Base-by-base conservation (phyloP, 1,140 invertebrate species). In the Drosophila sp. region DNA sequence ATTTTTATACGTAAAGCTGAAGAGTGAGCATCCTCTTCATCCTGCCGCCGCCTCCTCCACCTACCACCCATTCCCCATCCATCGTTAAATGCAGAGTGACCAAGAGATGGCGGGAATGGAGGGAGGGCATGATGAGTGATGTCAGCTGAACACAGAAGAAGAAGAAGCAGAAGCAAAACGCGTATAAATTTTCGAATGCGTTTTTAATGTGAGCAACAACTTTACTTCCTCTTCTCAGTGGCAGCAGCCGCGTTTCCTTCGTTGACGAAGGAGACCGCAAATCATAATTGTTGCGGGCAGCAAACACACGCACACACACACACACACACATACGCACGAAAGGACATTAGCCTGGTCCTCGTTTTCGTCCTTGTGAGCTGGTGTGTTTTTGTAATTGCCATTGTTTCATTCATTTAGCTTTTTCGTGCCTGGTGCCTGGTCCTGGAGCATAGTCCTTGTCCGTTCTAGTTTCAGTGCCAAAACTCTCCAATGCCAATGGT, bases 271-370 rank as follows among this genome's bases (percentile, higher is more conserved):
- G 35, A 76, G 67, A 79, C 82, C 78, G 82, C 82, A 86, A 86
- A 81, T 86, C 82, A 86, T 86, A 86, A 86, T 86, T 86, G 82
- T 82, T 79, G 78, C 71, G 82, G 72, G 61, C 57, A 62, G 57
- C 57, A 68, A 72, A 7, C 57, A 55, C 81, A 77, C 68, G 54
- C 66, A 68, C 66, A 65, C 68, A 76, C 79, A 73, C 72, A 72
- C 65, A 69, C 73, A 76, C 68, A 76, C 79, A 76, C 76, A 76
- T 61, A 69, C 73, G 72, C 79, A 75, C 44, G 23, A 81, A 76
- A 79, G 82, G 75, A 81, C 82, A 81, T 86, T 81, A 86, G 82
- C 78, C 61, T 33, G 60, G 69, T 75, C 38, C 50, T 56, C 40
- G n/a, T 0, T 17, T 17, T 38, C 8, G 4, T 50, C 60, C 30